Conservation (phyloP, 2,888 invertebrate genomes). For the Philonicus albiceps region DNA sequence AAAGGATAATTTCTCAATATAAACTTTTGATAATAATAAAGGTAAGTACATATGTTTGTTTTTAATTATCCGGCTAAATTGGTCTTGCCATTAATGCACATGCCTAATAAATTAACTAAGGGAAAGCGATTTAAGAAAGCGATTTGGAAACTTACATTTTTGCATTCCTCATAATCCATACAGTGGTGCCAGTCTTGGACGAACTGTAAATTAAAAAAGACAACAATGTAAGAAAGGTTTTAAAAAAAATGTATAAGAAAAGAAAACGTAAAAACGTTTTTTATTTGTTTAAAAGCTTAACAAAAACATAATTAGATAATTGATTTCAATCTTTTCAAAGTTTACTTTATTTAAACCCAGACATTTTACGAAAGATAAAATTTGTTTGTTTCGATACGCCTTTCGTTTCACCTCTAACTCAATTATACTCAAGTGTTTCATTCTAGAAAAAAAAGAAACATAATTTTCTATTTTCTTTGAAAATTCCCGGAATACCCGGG, state of each 20-base stretch:
- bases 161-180: conserved; percentile 62
- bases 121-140: no score
- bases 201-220: conserved; percentile 55
- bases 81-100: background rate
- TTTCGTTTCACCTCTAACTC: background rate
- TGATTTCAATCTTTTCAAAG: background rate
- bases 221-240: background rate
- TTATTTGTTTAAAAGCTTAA: background rate
- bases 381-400: background rate
- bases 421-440: background rate
- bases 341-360: background rate
- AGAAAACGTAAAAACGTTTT: background rate
- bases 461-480: background rate
- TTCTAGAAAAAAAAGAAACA: background rate
- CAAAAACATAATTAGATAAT: background rate
- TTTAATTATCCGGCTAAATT: background rate
- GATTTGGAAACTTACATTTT: conserved; percentile 62
- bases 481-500: background rate
- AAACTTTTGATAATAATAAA: background rate
- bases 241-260: background rate
- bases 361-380: background rate
- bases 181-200: conserved; percentile 62
- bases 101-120: background rate
- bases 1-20: background rate
- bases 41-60: background rate